A percentile compares a stretch with the other conserved stretches of the same genome.
These are phyloP conservation scores for Crenuchus spilurus DNA, from an alignment of 2,797 vertebrate species.

Conservation along the genomic window DNA sequence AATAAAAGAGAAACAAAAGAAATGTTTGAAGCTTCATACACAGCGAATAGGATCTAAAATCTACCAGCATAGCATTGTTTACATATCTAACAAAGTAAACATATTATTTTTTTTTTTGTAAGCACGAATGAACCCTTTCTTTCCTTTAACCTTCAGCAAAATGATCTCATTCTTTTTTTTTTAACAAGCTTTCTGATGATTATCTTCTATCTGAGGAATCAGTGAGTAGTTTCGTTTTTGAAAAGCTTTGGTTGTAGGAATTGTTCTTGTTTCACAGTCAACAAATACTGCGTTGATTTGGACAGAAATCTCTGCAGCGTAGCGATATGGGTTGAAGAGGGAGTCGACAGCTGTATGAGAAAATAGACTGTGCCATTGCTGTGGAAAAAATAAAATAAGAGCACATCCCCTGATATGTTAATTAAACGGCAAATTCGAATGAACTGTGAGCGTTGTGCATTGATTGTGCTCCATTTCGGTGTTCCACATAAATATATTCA, in stretches of 20 bases:
- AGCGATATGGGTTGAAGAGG: constrained; percentile 36
- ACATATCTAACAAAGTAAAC: constrained; percentile 73
- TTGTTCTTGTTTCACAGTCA: constrained; percentile 58
- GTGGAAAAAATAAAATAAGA: constrained; percentile 30
- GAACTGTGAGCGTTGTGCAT: constrained; percentile 51
- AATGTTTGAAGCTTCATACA: constrained; percentile 71
- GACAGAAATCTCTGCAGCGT: constrained; percentile 34
- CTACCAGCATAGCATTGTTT: constrained; percentile 76
- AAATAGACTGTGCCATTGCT: constrained; percentile 46
- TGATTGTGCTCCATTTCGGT: constrained; percentile 45
- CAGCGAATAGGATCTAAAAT: constrained; percentile 70
- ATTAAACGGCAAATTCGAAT: constrained; percentile 44
- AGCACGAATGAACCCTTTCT: constrained; percentile 61
- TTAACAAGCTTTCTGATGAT: constrained; percentile 53
- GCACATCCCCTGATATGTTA: constrained; percentile 52
- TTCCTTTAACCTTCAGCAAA: constrained; percentile 56
- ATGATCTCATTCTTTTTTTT: constrained; percentile 51
- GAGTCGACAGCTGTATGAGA: constrained; percentile 45
- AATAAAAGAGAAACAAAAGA: constrained; percentile 67
- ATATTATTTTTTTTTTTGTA: constrained; percentile 63
- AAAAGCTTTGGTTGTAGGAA: constrained; percentile 72
- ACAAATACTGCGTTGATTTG: constrained; percentile 52
- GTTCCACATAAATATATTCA: constrained; percentile 50
- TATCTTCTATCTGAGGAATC: constrained; percentile 43
- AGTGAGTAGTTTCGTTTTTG: constrained; percentile 41